Percentiles rank a stretch among this genome's conserved stretches.
Conservation (phyloP, 2,797 vertebrate genomes). For the Lacerta agilis region DNA sequence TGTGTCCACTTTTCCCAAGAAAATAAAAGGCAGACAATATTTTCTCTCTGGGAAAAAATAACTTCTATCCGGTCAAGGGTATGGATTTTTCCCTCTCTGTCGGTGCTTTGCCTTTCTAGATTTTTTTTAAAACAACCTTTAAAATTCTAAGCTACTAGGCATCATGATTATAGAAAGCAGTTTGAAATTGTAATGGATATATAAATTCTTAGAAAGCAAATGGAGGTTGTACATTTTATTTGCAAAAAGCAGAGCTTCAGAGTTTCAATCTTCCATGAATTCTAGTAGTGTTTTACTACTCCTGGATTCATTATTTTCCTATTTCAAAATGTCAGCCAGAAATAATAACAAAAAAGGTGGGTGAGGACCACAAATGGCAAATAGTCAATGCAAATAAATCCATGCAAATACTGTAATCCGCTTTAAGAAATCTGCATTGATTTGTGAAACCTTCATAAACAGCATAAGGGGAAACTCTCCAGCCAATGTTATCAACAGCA, state of each 20-base stretch:
- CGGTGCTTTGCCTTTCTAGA: background rate
- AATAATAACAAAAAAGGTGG: background rate
- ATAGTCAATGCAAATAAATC: constrained; percentile 2
- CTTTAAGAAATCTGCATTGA: constrained; percentile 7
- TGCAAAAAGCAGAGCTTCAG: background rate
- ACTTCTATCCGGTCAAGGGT: background rate
- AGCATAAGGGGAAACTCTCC: constrained; percentile 9
- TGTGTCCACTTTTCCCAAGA: background rate
- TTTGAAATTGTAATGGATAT: background rate
- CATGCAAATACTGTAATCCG: background rate
- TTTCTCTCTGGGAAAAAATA: background rate
- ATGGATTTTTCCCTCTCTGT: background rate
- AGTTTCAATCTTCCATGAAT: background rate
- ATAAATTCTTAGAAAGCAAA: background rate
- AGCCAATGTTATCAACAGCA: constrained; percentile 18
- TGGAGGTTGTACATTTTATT: background rate
- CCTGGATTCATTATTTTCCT: background rate
- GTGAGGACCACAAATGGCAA: constrained; percentile 14
- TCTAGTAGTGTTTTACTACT: constrained; percentile 2
- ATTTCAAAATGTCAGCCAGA: background rate
- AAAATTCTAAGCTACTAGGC: background rate
- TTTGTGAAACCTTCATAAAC: constrained; percentile 17
- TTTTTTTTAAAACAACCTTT: background rate
- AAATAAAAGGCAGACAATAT: background rate
- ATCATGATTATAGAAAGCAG: background rate